Evolutionary conservation across 1,140 invertebrate genomes (phyloP), one percentile per base, ranked within the genome.

Genomic region (Euwallacea fornicatus): DNA sequence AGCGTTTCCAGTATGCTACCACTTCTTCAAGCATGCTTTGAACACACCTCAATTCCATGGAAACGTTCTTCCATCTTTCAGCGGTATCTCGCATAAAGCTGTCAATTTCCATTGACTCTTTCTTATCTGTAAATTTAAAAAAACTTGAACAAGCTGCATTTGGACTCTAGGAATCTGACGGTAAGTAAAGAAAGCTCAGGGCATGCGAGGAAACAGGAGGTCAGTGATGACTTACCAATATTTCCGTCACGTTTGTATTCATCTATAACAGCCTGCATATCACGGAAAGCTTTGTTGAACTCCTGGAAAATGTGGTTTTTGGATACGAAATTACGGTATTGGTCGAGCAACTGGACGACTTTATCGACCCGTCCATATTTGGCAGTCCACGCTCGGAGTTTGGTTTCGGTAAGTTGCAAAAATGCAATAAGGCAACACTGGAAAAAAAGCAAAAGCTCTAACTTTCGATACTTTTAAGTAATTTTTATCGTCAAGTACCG

Each of bases 241-340:
- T 91, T 88, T 73, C 91, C 92, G 54, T 95, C 92, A 75, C 88
- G 88, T 83, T 95, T 96, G 78, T 95, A 97, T 77, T 94, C 93
- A 54, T 96, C 93, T 43, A 93, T 90, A 54, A 95, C 92, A 78
- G 94, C 91, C 82, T 96, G 93, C 87, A 96, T 95, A 78, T 97
- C 93, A 71, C 91, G 84, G 78, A 91, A 96, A 15, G 94, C 93
- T 84, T 93, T 94, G 78, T 96, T 93, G 83, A 97, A 97, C 83
- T 95, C 94, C 81, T 96, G 92, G 84, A 97, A 96, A 76, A 98
- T 93, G 81, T 93, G 90, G 82, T 95, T 95, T 75, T 89, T 88
- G 3, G 93, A 93, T 10, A 97, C 94, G 84, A 95, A 96, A 84
- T 93, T 94, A 74, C 92, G 88, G 78, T 97, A 97, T 77, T 97